These are phyloP conservation scores for Anthopleura xanthogrammica DNA, from an alignment of 92 coral and sea anemone species.

Conservation along the genomic window DNA sequence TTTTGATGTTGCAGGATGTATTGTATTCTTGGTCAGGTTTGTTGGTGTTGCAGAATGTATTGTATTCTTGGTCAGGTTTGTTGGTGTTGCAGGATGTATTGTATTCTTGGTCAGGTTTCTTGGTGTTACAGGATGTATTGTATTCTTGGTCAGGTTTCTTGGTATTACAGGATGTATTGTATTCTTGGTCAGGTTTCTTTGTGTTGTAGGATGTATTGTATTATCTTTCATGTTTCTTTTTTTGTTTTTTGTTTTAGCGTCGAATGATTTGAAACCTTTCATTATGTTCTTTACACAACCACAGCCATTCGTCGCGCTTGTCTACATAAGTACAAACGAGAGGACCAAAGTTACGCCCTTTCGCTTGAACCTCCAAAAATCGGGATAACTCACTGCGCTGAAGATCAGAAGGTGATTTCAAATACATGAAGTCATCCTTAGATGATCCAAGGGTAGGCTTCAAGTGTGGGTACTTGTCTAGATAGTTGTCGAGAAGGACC, in stretches of 20 bases:
- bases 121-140: no score
- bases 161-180: no score
- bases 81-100: no score
- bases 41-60: no score
- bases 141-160: no score
- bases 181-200: no score
- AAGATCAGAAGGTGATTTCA: conserved; percentile 20
- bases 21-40: no score
- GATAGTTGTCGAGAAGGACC: conserved; percentile 20
- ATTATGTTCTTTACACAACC: conserved; percentile 40
- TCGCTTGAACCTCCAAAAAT: conserved; percentile 26
- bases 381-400: conserved; percentile 38
- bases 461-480: conserved; percentile 33
- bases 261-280: conserved; percentile 1
- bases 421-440: not conserved
- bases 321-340: conserved; percentile 36
- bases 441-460: conserved; percentile 5
- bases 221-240: no score
- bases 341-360: conserved; percentile 34
- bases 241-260: not conserved
- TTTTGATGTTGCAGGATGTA: no score
- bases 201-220: no score
- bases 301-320: conserved; percentile 33
- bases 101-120: no score
- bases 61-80: no score